phyloP scores from a whole-genome alignment of 1,140 invertebrate species.

The Nephila pilipes region DNA sequence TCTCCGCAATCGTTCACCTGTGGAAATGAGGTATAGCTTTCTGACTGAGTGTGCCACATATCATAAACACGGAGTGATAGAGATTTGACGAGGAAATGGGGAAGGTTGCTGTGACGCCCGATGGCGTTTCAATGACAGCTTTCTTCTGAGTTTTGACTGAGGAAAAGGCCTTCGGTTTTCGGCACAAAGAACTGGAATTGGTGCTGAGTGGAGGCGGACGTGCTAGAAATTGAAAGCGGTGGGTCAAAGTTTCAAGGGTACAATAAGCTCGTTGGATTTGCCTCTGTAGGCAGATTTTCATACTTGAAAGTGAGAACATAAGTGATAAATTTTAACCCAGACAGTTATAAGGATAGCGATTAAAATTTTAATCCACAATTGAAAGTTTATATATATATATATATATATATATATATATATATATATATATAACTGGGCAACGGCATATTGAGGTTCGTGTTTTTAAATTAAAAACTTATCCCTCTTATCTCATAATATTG shows the following conservation, averaged over 20 bases:
- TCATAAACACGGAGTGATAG: neutral
- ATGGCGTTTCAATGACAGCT: conserved; percentile 23
- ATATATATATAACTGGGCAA: too few relatives aligned
- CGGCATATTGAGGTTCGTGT: too few relatives aligned
- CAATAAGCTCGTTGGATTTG: neutral
- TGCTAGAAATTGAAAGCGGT: neutral
- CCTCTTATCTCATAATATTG: too few relatives aligned
- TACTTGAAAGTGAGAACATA: too few relatives aligned
- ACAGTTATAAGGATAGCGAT: too few relatives aligned
- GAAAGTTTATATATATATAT: too few relatives aligned
- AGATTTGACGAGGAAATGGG: neutral
- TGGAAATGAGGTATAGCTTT: neutral
- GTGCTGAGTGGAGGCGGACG: neutral
- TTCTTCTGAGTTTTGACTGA: neutral
- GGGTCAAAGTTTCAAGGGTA: conserved; percentile 29
- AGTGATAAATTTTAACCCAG: too few relatives aligned
- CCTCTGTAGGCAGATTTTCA: too few relatives aligned
- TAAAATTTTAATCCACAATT: too few relatives aligned
- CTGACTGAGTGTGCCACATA: neutral
- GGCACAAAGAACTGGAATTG: conserved; percentile 9
- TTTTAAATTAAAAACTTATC: too few relatives aligned
- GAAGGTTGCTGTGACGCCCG: conserved; percentile 22
- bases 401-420: too few relatives aligned
- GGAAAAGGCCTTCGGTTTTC: neutral
- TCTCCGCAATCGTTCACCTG: conserved; percentile 11